Conservation (phyloP, 2,888 invertebrate species). For the Drosophila quinaria region DNA sequence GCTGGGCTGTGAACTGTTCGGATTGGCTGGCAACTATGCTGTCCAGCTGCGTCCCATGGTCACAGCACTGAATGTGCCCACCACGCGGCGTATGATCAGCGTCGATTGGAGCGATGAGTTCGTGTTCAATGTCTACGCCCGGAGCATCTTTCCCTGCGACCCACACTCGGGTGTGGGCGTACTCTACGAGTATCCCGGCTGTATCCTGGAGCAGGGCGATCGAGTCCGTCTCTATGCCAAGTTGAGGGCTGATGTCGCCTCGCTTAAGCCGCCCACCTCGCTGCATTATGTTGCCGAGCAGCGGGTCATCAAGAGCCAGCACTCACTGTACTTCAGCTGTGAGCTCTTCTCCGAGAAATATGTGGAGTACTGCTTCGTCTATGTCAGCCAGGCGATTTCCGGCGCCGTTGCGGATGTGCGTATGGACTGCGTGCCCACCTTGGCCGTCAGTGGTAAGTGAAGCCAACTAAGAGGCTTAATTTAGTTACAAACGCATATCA, state of each 20-base stretch:
- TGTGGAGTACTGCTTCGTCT: slow-evolving; percentile 95
- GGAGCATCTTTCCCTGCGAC: slow-evolving; percentile 94
- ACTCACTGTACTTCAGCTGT: slow-evolving; percentile 92
- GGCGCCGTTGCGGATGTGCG: slow-evolving; percentile 94
- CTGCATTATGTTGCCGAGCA: slow-evolving; percentile 89
- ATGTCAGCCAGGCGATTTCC: slow-evolving; percentile 93
- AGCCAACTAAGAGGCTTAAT: slow-evolving; percentile 10
- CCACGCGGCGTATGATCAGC: slow-evolving; percentile 78
- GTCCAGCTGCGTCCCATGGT: slow-evolving; percentile 90
- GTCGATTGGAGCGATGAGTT: slow-evolving; percentile 95
- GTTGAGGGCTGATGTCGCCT: slow-evolving; percentile 89
- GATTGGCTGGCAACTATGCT: slow-evolving; percentile 93
- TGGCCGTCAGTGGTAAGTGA: slow-evolving; percentile 90
- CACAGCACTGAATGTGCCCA: slow-evolving; percentile 86
- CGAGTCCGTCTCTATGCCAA: slow-evolving; percentile 93
- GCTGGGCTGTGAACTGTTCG: slow-evolving; percentile 92
- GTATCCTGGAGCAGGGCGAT: slow-evolving; percentile 91
- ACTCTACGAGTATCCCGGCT: slow-evolving; percentile 93
- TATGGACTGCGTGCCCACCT: slow-evolving; percentile 93
- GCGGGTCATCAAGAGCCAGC: slow-evolving; percentile 89
- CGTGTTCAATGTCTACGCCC: slow-evolving; percentile 93
- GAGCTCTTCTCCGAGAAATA: slow-evolving; percentile 93
- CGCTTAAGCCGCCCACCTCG: slow-evolving; percentile 89
- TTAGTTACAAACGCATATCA: background rate
- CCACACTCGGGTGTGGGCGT: slow-evolving; percentile 91